Percentiles rank a stretch among this genome's conserved stretches.
These are phyloP conservation scores for Liasis olivaceus DNA, from an alignment of 2,797 vertebrate genomes.

Conservation along the genomic window DNA sequence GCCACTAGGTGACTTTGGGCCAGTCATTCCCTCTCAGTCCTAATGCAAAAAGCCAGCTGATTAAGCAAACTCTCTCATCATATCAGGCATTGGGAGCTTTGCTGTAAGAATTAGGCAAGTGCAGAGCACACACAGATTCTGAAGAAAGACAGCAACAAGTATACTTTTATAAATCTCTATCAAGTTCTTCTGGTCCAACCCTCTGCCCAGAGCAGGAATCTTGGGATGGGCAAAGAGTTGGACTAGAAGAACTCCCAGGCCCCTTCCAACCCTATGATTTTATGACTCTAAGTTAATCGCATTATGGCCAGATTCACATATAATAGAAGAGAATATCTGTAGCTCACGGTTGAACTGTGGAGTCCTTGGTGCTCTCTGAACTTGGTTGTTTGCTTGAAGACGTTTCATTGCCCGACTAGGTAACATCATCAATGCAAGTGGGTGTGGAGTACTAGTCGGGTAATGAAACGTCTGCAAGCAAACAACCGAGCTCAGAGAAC, in stretches of 20 bases:
- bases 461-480: no score
- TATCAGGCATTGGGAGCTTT: not conserved
- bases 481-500: no score
- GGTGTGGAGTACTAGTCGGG: no score
- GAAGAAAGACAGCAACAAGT: not conserved
- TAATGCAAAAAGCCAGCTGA: not conserved
- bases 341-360: no score
- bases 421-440: no score
- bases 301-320: not conserved
- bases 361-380: no score
- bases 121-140: not conserved
- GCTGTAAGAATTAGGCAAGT: not conserved
- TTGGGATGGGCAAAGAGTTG: not conserved
- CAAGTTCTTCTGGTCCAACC: not conserved
- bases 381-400: no score
- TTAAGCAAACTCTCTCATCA: not conserved
- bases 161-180: not conserved
- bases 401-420: no score
- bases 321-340: not conserved
- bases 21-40: not conserved
- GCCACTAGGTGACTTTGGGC: not conserved
- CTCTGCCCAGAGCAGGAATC: not conserved
- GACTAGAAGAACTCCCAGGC: not conserved
- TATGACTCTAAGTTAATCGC: not conserved
- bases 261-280: not conserved